Evolutionary conservation across 2,888 invertebrate species (phyloP).

Genomic region (Ennomos quercinarius): DNA sequence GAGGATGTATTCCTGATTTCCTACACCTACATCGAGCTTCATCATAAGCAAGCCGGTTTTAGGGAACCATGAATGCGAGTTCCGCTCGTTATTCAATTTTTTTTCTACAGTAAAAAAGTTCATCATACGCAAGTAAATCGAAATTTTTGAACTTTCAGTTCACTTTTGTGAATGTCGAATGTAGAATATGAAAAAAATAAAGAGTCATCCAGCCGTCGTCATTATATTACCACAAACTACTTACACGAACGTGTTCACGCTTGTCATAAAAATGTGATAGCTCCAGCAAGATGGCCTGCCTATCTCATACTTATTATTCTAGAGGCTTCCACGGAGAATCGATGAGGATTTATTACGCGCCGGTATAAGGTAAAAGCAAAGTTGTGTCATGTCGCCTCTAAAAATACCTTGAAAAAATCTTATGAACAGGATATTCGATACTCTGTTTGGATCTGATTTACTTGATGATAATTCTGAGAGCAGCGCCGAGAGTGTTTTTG

Average conservation of each 20-base stretch:
- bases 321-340: conserved; percentile 39
- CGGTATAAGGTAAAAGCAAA: conserved; percentile 45
- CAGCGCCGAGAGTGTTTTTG: conserved; percentile 19
- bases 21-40: too few species aligned
- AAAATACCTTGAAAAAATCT: conserved; percentile 36
- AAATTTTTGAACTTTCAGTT: too few species aligned
- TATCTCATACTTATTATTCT: conserved; percentile 46
- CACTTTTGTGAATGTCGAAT: too few species aligned
- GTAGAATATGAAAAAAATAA: too few species aligned
- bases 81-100: too few species aligned
- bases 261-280: conserved; percentile 52
- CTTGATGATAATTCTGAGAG: conserved; percentile 36
- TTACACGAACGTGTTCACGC: conserved; percentile 33
- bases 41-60: too few species aligned
- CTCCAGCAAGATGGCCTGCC: conserved; percentile 44
- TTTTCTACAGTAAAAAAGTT: too few species aligned
- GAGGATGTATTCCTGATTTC: too few species aligned
- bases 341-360: conserved; percentile 46
- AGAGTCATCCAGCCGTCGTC: conserved; percentile 29
- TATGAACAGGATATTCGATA: conserved; percentile 37
- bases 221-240: conserved; percentile 52
- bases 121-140: too few species aligned
- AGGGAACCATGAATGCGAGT: too few species aligned
- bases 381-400: conserved; percentile 44
- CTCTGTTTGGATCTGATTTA: conserved; percentile 39